Conservation (phyloP, 1,140 invertebrate species). For the Zaprionus ornatus region DNA sequence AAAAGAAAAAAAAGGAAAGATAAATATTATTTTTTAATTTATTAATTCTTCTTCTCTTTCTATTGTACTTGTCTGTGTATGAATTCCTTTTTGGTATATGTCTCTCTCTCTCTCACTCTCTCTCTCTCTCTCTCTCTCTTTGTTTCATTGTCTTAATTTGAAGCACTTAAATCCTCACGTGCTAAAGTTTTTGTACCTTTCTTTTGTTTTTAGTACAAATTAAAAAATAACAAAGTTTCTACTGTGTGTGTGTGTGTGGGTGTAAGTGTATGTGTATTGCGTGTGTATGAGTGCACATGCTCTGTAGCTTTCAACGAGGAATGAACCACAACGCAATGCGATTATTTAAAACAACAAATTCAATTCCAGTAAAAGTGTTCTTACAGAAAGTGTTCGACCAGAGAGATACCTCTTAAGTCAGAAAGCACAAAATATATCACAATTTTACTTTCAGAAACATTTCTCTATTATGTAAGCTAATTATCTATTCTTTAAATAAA, state of each 20-base stretch:
- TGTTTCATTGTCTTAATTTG: too few relatives aligned
- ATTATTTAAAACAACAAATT: constrained; percentile 2
- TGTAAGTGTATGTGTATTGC: background rate
- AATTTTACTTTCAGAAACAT: too few relatives aligned
- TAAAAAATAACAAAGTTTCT: background rate
- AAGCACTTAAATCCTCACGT: background rate
- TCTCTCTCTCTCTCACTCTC: background rate
- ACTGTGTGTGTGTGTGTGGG: background rate
- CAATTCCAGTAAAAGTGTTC: background rate
- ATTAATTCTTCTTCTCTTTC: background rate
- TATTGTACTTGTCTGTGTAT: background rate
- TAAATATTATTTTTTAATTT: background rate
- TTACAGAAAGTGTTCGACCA: background rate
- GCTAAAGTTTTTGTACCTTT: background rate
- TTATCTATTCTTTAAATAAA: too few relatives aligned
- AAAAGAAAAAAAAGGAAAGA: too few relatives aligned
- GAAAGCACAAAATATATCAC: too few relatives aligned
- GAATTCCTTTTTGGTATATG: background rate
- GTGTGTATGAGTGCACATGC: background rate
- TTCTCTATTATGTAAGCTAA: too few relatives aligned
- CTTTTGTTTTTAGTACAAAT: background rate
- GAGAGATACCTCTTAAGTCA: background rate
- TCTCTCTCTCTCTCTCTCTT: background rate
- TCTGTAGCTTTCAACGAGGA: background rate
- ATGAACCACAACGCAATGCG: background rate